A percentile compares a stretch with the other conserved stretches of the same genome.
Evolutionary conservation across 2,888 invertebrate genomes (phyloP).

Genomic region (Heterodera filipjevi): DNA sequence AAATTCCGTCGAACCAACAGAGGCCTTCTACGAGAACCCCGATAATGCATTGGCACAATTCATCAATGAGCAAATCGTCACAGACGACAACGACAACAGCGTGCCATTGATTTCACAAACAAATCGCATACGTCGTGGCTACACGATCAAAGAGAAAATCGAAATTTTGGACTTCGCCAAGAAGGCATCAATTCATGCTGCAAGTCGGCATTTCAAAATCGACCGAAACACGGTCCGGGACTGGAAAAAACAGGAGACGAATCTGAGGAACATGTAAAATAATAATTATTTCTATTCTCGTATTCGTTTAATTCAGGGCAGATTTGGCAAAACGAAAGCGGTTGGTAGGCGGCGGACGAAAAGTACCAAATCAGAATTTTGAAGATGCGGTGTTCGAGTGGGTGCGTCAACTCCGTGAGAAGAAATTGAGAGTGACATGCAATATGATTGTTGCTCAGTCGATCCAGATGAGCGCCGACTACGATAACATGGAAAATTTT

Average conservation of each 20-base stretch:
- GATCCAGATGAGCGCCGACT: too few relatives aligned
- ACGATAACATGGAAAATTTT: too few relatives aligned
- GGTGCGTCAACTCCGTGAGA: background rate
- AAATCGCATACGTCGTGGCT: background rate
- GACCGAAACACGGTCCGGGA: constrained; percentile 2
- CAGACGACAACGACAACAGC: background rate
- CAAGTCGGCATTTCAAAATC: background rate
- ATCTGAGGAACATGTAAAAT: too few relatives aligned
- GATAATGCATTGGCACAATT: background rate
- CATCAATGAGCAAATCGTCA: background rate
- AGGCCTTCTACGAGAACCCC: background rate
- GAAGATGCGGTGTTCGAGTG: background rate
- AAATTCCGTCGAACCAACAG: background rate
- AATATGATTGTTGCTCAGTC: constrained; percentile 4
- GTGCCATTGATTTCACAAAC: background rate
- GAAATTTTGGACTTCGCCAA: background rate
- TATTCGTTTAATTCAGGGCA: too few relatives aligned
- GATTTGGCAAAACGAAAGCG: too few relatives aligned
- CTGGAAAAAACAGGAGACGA: too few relatives aligned
- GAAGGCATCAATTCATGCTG: constrained; percentile 6
- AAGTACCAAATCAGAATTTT: background rate
- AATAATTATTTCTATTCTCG: too few relatives aligned
- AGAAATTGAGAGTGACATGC: background rate
- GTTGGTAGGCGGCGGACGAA: background rate
- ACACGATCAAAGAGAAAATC: background rate